Evolutionary conservation across 2,888 invertebrate species (phyloP), one percentile per base, ranked within the genome.

Genomic region (Hemicrepidius hirtus): DNA sequence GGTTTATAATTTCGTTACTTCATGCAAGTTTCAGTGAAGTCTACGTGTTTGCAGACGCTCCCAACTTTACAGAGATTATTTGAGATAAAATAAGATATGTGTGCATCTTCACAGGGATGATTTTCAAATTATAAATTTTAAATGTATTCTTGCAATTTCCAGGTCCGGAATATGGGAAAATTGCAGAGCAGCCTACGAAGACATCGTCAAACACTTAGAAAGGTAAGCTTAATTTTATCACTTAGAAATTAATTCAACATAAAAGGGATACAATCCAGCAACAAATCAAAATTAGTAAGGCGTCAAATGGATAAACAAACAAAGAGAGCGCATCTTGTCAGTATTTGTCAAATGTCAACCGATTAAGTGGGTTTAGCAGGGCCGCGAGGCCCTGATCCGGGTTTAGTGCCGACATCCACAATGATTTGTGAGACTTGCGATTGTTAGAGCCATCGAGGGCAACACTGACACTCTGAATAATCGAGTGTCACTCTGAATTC

Each of bases 151-250:
- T 40, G 13, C 4, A 40, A 46, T 9, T 46, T 85, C 75, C 83
- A 93, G 93, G 87, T 94, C 95, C 86, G 95, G 95, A 83, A 95
- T 96, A 86, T 96, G 96, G 96, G 96, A 97, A 90, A 96, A 96
- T 89, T 96, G 96, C 90, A 92, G 96, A 88, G 96, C 96, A 79
- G 96, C 96, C 81, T 97, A 97, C 88, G 97, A 96, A 89, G 96
- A 97, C 88, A 96, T 97, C 87, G 96, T 96, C 82, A 97, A 96
- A 90, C 96, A 96, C 87, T 92, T 97, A 86, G 96, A 96, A 91
- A 95, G 97, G 94, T 95, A 92, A 90, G 93, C 87, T 73, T 64
- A 63, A 74, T 44, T 69, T 60, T 44, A 66, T 9, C 49, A 3
- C 1, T 7, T 28, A 20, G 4, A 12, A 7, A 28, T 53, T 53